Evolutionary conservation across 1,140 invertebrate genomes (phyloP).

Genomic region (Aphelinus certus): DNA sequence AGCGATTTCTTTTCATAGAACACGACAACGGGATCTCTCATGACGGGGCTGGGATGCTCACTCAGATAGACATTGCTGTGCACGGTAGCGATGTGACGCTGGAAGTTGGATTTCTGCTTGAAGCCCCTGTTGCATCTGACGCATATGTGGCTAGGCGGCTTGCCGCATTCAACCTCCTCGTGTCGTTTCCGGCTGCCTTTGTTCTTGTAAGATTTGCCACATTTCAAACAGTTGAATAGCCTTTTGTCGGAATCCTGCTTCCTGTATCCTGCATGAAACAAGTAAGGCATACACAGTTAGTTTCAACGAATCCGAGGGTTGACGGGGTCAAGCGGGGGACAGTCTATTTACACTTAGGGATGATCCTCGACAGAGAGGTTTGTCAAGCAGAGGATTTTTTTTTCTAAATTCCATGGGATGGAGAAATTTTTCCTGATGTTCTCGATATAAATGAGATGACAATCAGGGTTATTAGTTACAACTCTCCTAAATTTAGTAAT

Average conservation of each 20-base stretch:
- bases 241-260: background rate
- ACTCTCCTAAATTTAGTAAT: no score
- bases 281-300: no score
- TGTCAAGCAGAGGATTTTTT: no score
- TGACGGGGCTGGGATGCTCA: background rate
- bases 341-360: no score
- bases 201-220: conserved; percentile 43
- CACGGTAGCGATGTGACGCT: conserved; percentile 50
- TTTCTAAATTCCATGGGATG: no score
- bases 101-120: conserved; percentile 54
- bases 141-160: conserved; percentile 51
- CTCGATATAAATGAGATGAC: no score
- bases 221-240: conserved; percentile 44
- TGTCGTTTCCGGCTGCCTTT: conserved; percentile 56
- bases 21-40: background rate
- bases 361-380: no score
- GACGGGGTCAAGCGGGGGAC: no score
- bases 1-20: conserved; percentile 12
- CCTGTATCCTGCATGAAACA: no score
- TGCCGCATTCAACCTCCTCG: conserved; percentile 52
- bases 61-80: conserved; percentile 42
- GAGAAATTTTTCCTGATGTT: no score
- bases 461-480: no score
- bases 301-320: no score
- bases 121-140: conserved; percentile 52